Percentiles rank a stretch among this genome's conserved stretches.
These are phyloP conservation scores for Manacus vitellinus DNA, from an alignment of 2,113 vertebrate species.

Conservation along the genomic window DNA sequence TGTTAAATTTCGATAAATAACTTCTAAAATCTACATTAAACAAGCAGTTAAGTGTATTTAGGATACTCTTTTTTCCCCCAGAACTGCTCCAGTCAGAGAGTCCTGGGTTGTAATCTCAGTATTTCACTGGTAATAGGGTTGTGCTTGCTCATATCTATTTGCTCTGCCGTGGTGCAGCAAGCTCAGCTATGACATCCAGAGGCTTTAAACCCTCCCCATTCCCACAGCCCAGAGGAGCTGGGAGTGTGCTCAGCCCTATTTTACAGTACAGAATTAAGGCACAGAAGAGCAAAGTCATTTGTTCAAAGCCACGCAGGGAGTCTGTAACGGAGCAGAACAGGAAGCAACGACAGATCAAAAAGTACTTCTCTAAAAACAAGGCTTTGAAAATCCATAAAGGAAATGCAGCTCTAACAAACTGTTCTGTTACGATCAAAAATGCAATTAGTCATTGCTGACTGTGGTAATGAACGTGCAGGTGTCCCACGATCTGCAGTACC, in stretches of 20 bases:
- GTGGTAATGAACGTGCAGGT: not conserved
- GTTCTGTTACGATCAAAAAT: not conserved
- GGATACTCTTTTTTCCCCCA: not conserved
- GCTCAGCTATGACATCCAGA: not conserved
- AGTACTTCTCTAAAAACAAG: not conserved
- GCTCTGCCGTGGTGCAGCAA: not conserved
- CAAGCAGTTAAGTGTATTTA: slow-evolving; percentile 14
- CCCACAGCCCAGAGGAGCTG: not conserved
- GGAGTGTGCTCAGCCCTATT: not conserved
- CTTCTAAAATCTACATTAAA: slow-evolving; percentile 34
- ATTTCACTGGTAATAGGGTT: not conserved
- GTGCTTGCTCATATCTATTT: not conserved
- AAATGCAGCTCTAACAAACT: not conserved
- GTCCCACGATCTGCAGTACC: not conserved
- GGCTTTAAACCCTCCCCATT: not conserved
- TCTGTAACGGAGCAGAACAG: not conserved
- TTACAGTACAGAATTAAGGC: not conserved
- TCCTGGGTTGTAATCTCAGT: not conserved
- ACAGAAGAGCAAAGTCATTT: slow-evolving; percentile 15
- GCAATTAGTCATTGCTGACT: not conserved
- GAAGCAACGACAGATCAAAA: not conserved
- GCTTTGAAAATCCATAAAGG: slow-evolving; percentile 28
- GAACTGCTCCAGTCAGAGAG: not conserved
- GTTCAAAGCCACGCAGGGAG: slow-evolving; percentile 7
- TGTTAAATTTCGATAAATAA: slow-evolving; percentile 65